A percentile compares a stretch with the other conserved stretches of the same genome.
These are phyloP conservation scores for Pararge aegeria DNA, from an alignment of 1,140 invertebrate species.

Conservation along the genomic window DNA sequence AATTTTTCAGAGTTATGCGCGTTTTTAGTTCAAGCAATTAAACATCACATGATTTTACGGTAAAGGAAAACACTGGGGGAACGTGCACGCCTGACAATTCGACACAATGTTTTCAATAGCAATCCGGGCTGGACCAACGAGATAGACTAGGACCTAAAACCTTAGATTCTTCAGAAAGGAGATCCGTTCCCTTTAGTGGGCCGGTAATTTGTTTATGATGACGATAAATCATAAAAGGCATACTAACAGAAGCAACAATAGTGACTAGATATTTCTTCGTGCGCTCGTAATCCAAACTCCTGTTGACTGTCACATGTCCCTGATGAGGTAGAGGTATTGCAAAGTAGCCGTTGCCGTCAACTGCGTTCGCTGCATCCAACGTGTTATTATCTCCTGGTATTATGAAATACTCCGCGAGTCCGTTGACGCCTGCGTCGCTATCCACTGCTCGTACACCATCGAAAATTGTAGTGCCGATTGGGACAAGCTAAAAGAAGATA, in stretches of 20 bases:
- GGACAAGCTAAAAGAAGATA: slow-evolving; percentile 85
- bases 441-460: slow-evolving; percentile 91
- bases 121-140: no score
- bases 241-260: slow-evolving; percentile 92
- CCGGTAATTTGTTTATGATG: no score
- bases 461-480: slow-evolving; percentile 92
- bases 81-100: no score
- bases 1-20: no score
- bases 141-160: no score
- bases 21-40: no score
- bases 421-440: slow-evolving; percentile 92
- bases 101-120: no score
- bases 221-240: slow-evolving; percentile 11
- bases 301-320: slow-evolving; percentile 93
- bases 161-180: no score
- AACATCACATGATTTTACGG: no score
- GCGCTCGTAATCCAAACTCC: slow-evolving; percentile 93
- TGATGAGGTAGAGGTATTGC: slow-evolving; percentile 93
- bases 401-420: slow-evolving; percentile 90
- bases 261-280: slow-evolving; percentile 94
- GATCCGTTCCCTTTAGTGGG: no score
- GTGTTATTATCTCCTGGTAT: slow-evolving; percentile 81
- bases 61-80: no score
- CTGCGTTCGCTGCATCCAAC: slow-evolving; percentile 76
- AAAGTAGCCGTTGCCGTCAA: slow-evolving; percentile 91